Base-by-base conservation (phyloP, 2,888 invertebrate genomes). In the Pristionchus maxplancki region DNA sequence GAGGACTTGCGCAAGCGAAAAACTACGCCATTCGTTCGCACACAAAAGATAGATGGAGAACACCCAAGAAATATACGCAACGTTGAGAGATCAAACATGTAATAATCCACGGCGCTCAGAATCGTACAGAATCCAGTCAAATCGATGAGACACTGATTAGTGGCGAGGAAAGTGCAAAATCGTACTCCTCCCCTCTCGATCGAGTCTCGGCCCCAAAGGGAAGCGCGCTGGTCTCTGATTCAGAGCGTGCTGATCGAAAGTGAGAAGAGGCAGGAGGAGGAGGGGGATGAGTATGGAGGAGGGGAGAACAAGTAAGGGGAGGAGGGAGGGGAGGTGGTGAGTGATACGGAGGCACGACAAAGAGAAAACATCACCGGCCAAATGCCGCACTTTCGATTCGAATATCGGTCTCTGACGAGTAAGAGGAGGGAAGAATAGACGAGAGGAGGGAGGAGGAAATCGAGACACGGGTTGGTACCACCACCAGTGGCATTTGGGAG, bases 301-400 rank as follows among this genome's bases (percentile, higher is more conserved):
- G 28, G 31, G 15, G 40, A n/a, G 40, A 31, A 44, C 44, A 78
- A 67, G 67, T 34, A 34, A 31, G 67, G 34, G 67, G 20, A 20
- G 20, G 64, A 67, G 64, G 44, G 34, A 44, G 44, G 44, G 1
- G n/a, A n/a, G 28, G 78, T 13, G 44, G 28, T 44, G 78, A 78
- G 78, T 78, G 78, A 78, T 78, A 74, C 71, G 24, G 44, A 34
- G 74, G 44, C 71, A 71, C n/a, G 28, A 78, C 78, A 78, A 78
- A 78, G 44, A 28, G 44, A 44, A 78, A 78, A 78, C 44, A 78
- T 48, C 71, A 37, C 71, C 31, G 17, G 15, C 13, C 78, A 78
- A 78, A 78, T 78, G 78, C 78, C 44, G 78, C 78, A 78, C 78
- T 78, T 78, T 78, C 71, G 78, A 78, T 78, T 78, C 78, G 78